Evolutionary conservation across 2,113 vertebrate genomes (phyloP).

Genomic region (Ursus arctos): DNA sequence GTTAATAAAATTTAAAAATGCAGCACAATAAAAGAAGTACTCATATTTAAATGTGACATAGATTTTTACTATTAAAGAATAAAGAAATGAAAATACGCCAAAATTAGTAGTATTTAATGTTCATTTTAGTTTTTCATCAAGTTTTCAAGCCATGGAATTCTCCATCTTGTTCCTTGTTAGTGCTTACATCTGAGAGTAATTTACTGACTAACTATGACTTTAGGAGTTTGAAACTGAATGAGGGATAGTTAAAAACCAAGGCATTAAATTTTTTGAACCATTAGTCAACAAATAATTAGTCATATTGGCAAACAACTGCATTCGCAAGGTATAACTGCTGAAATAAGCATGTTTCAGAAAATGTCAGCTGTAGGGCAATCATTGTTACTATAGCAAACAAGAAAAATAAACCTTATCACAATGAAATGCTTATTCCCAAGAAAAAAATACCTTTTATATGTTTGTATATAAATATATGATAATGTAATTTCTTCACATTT

Average conservation of each 20-base stretch:
- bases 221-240: background rate
- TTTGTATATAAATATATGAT: background rate
- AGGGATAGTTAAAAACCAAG: background rate
- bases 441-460: background rate
- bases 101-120: background rate
- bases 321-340: background rate
- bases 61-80: background rate
- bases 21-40: background rate
- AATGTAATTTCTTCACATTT: background rate
- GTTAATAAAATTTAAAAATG: background rate
- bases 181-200: background rate
- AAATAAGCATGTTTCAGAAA: background rate
- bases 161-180: background rate
- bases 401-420: background rate
- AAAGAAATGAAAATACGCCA: background rate
- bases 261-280: background rate
- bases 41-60: background rate
- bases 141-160: background rate
- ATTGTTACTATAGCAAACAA: background rate
- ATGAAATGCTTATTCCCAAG: background rate
- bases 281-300: background rate
- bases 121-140: conserved; percentile 15
- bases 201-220: background rate
- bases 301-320: background rate
- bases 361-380: background rate